Base-by-base conservation (phyloP, 2,113 vertebrate species). In the Pollimyrus isidori region DNA sequence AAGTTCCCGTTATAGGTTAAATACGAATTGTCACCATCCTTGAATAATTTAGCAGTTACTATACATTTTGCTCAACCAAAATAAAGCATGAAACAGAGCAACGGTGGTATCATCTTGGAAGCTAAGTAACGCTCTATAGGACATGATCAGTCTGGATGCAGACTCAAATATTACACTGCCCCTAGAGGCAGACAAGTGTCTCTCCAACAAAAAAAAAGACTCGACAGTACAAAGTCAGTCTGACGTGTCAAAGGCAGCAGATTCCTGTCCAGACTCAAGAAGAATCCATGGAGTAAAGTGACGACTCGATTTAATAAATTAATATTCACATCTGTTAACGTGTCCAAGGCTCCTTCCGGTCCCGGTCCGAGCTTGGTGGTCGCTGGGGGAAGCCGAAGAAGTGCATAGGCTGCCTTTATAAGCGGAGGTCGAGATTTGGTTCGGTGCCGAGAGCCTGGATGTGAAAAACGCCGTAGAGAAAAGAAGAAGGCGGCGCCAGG, bases 281-380 rank as follows among this genome's bases (percentile, higher is more conserved):
- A 86, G 91, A 93, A 90, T 92, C 85, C 89, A 92, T 88, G 92
- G 92, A 96, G 95, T 97, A 97, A 97, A 96, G 96, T 97, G 96
- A 97, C 96, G 97, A 96, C 96, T 96, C 97, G 95, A 98, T 99
- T 99, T 98, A 99, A 99, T 99, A 99, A 99, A 98, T 99, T 99
- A 97, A 97, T 96, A 97, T 97, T 97, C 96, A 97, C 97, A 95
- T 97, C 91, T 93, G 93, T 88, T 93, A 92, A 97, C 97, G 98
- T 98, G 96, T 97, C 98, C 97, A 99, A 97, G 96, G 97, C 95
- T 97, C 96, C 95, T 97, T 96, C 97, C 97, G 93, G 92, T 94
- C 97, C 96, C 94, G 96, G 97, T 97, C 95, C 96, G 95, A 92
- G 94, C 95, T 94, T 80, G 83, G 69, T 87, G 86, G 92, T 88